Conservation (phyloP, 2,797 vertebrate genomes). For the Orientallactaga sibirica region DNA sequence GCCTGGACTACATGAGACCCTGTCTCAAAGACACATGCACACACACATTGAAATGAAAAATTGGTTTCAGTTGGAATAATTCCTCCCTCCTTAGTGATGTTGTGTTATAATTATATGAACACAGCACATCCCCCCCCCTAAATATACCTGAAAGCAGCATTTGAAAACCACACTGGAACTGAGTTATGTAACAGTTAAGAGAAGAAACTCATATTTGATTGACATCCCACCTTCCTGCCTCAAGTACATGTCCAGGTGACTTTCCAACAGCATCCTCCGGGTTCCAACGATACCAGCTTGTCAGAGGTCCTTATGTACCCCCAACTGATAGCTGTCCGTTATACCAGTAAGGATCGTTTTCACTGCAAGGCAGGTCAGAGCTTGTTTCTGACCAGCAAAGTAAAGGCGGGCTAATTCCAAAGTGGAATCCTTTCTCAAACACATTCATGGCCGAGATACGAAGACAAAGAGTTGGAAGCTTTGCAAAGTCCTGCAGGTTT, state of each 20-base stretch:
- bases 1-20: not conserved
- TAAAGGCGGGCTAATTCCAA: not conserved
- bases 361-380: not conserved
- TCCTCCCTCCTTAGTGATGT: slow-evolving; percentile 17
- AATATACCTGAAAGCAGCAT: slow-evolving; percentile 45
- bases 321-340: not conserved
- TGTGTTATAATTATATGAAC: slow-evolving; percentile 46
- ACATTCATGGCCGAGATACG: not conserved
- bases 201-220: not conserved
- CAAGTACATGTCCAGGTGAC: not conserved
- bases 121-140: slow-evolving; percentile 53
- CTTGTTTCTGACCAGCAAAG: not conserved
- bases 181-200: not conserved
- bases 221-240: not conserved
- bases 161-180: slow-evolving; percentile 27
- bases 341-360: not conserved
- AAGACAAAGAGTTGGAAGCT: not conserved
- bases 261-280: not conserved
- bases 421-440: not conserved
- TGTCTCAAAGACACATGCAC: not conserved
- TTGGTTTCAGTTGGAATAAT: slow-evolving; percentile 51
- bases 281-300: not conserved
- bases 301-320: not conserved
- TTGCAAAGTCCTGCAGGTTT: not conserved
- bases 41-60: slow-evolving; percentile 57